phyloP scores from a whole-genome alignment of 2,888 invertebrate species.

The Dusona sp. region DNA sequence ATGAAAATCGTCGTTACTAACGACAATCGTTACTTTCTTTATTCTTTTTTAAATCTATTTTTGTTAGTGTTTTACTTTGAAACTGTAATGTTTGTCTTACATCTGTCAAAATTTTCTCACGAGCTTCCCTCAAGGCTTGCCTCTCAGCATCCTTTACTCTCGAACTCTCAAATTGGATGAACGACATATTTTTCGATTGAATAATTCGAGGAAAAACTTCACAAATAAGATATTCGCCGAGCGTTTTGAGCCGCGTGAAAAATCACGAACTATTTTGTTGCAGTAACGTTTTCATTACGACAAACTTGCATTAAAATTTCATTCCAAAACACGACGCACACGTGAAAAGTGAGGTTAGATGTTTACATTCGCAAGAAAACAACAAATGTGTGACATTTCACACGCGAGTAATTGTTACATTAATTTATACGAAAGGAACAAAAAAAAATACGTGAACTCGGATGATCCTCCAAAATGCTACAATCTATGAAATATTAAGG shows the following conservation, averaged over 20 bases:
- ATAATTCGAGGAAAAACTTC: background rate
- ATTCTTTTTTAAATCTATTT: background rate
- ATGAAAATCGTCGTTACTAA: too few species aligned
- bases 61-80: background rate
- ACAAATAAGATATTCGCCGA: background rate
- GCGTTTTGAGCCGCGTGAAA: too few species aligned
- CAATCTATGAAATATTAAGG: too few species aligned
- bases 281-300: background rate
- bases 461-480: too few species aligned
- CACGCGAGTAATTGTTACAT: background rate
- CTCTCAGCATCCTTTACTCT: slow-evolving; percentile 76
- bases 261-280: background rate
- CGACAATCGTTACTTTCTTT: too few species aligned
- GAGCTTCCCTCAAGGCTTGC: slow-evolving; percentile 73
- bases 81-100: slow-evolving; percentile 59
- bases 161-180: slow-evolving; percentile 77
- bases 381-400: background rate
- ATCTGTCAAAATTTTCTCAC: slow-evolving; percentile 75
- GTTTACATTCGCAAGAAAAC: background rate
- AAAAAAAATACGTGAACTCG: too few species aligned
- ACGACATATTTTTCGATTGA: slow-evolving; percentile 69
- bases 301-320: background rate
- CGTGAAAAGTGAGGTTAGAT: slow-evolving; percentile 23
- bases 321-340: background rate
- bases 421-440: too few species aligned